Base-by-base conservation (phyloP, 1,140 invertebrate species). In the Gryllus bimaculatus region DNA sequence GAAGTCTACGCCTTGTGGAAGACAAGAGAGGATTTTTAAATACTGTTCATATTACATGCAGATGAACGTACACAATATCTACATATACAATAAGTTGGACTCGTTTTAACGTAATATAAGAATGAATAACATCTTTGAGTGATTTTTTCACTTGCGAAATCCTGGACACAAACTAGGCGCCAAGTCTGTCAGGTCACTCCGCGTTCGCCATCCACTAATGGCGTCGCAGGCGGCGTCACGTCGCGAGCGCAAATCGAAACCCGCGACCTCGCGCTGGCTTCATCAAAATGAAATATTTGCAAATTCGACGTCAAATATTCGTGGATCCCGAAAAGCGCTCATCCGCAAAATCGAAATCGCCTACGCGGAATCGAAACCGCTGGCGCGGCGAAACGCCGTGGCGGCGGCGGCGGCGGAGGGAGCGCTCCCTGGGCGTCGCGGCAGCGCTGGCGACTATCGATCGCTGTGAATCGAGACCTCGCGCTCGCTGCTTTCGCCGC, bases 261-360 rank as follows among this genome's bases (percentile, higher is more conserved):
- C 54, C 0, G 18, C 10, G 10, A 66, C 10, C 18, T 66, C 54
- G 54, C 18, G 7, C 54, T 2, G 26, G 54, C 54, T 66, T 7
- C 54, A 66, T 66, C 10, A 66, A 66, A 66, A 66, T 66, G 54
- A 66, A 66, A 66, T 66, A 66, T 66, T 66, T 66, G 54, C 54
- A 66, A 66, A 66, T 66, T 66, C 54, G 18, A 66, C 54, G 10
- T 66, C 54, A 66, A 66, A 66, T 66, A 66, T 66, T 66, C 54
- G 54, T 66, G 18, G 54, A 66, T 18, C 54, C 18, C 54, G 18
- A 66, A 66, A 66, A 18, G 2, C 18, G 54, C 54, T 66, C 54
- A 66, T 66, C 54, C 54, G 54, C 54, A 66, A 66, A 66, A 66
- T 66, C 54, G 54, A 66, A 66, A 66, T 66, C 54, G 54, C 54